These are phyloP conservation scores for Ciconia boyciana DNA, from an alignment of 2,113 vertebrate species.

Conservation along the genomic window DNA sequence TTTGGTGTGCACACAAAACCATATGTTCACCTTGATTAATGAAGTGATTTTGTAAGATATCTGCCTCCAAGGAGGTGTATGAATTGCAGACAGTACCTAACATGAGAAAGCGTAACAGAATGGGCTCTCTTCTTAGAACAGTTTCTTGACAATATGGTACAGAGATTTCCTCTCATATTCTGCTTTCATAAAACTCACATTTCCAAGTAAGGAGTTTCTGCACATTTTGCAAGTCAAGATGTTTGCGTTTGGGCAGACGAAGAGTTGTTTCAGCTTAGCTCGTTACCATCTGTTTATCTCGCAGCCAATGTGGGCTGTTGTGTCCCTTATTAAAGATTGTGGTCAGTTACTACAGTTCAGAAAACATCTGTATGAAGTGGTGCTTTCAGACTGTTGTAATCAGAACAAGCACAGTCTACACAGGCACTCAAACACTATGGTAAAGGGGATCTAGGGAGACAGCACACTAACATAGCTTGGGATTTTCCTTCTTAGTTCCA, in stretches of 20 bases:
- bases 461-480: neutral
- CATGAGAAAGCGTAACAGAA: neutral
- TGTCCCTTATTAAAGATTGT: neutral
- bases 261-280: neutral
- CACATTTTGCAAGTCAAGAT: neutral
- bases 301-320: accelerated
- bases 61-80: neutral
- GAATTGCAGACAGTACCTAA: neutral
- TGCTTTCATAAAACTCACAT: neutral
- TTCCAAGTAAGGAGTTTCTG: neutral
- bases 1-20: neutral
- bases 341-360: neutral
- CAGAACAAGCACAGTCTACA: neutral
- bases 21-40: neutral
- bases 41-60: neutral
- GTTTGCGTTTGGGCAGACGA: accelerated
- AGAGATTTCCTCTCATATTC: neutral
- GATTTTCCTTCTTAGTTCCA: neutral
- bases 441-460: neutral
- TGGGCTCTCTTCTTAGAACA: neutral
- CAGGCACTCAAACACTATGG: neutral
- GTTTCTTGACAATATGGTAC: neutral
- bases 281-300: neutral
- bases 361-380: neutral
- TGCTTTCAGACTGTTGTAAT: neutral